phyloP scores from a whole-genome alignment of 2,113 vertebrate genomes.

The Vidua chalybeata region DNA sequence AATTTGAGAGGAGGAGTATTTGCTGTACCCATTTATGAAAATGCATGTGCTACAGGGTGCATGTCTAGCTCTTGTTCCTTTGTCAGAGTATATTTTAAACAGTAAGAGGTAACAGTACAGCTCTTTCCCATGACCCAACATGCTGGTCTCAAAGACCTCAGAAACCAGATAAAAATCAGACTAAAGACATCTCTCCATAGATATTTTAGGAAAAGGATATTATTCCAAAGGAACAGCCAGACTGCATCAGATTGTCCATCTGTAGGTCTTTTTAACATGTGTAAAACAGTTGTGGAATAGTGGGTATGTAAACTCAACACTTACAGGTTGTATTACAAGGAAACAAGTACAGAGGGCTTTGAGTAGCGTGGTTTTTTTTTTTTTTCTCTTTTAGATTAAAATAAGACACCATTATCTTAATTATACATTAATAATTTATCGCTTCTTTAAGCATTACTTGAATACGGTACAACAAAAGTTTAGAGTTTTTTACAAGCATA shows the following conservation, averaged over 20 bases:
- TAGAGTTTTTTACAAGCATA: not conserved
- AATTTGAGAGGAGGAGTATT: not conserved
- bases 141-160: not conserved
- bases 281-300: not conserved
- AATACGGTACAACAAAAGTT: not conserved
- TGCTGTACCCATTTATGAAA: not conserved
- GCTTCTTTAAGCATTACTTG: not conserved
- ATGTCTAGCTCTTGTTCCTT: not conserved
- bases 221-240: not conserved
- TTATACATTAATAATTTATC: not conserved
- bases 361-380: not conserved
- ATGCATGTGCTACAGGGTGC: not conserved
- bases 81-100: not conserved
- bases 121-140: not conserved
- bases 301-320: not conserved
- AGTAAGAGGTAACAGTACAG: not conserved
- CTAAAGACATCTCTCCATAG: not conserved
- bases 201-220: not conserved
- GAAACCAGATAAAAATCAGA: not conserved
- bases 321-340: not conserved
- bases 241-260: not conserved
- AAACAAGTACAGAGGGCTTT: not conserved
- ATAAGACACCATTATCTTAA: not conserved
- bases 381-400: not conserved
- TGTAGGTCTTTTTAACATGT: not conserved